Evolutionary conservation across 2,797 vertebrate genomes (phyloP).

Genomic region (Crenuchus spilurus): DNA sequence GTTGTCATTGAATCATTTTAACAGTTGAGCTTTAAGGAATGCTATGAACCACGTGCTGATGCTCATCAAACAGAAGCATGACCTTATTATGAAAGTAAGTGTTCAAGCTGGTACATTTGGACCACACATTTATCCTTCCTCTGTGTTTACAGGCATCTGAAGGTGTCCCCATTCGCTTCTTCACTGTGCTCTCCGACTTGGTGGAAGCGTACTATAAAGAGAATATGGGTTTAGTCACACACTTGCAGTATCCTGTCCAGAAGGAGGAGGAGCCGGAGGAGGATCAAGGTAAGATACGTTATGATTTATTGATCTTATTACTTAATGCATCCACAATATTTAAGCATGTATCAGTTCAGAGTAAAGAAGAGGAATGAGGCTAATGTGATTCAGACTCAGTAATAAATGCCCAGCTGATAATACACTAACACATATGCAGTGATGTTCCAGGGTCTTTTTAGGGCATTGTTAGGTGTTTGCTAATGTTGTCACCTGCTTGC

Average conservation of each 20-base stretch:
- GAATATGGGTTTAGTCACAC: constrained; percentile 93
- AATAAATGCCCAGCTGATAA: too few species aligned
- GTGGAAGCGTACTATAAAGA: constrained; percentile 94
- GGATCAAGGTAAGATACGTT: constrained; percentile 79
- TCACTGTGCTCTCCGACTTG: constrained; percentile 85
- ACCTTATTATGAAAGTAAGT: neutral
- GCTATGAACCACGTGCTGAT: neutral
- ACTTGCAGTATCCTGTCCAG: constrained; percentile 87
- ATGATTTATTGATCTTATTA: neutral
- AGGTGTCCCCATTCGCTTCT: constrained; percentile 92
- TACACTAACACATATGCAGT: too few species aligned
- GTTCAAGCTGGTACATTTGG: neutral
- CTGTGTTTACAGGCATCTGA: constrained; percentile 87
- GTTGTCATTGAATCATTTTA: constrained; percentile 2
- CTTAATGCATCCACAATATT: too few species aligned
- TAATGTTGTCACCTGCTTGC: too few species aligned
- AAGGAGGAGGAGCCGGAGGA: constrained; percentile 89
- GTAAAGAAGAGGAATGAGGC: too few species aligned
- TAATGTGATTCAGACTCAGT: too few species aligned
- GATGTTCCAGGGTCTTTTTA: too few species aligned
- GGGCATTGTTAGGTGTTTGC: too few species aligned
- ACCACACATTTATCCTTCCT: neutral
- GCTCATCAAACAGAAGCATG: neutral
- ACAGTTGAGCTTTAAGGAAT: neutral
- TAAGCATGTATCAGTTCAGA: too few species aligned